These are phyloP conservation scores for Polietes domitor DNA, from an alignment of 2,888 invertebrate genomes.

Conservation along the genomic window DNA sequence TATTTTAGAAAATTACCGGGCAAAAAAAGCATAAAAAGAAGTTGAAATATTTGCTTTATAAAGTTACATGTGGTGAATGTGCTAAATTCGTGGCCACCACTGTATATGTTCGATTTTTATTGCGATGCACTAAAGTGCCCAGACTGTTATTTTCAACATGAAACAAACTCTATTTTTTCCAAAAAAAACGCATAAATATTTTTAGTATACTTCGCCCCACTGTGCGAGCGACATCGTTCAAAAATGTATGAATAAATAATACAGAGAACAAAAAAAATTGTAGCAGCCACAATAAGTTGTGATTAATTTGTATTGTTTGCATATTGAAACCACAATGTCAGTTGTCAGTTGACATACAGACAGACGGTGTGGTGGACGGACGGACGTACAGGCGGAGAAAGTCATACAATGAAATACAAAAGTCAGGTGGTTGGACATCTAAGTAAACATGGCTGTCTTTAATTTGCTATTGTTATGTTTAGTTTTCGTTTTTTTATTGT, in stretches of 20 bases:
- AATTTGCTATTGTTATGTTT: not conserved
- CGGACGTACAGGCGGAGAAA: not conserved
- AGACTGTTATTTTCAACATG: too few species aligned
- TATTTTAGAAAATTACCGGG: too few species aligned
- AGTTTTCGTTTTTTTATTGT: too few species aligned
- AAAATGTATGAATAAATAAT: constrained; percentile 7
- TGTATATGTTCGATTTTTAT: too few species aligned
- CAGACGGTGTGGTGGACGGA: not conserved
- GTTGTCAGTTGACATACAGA: not conserved
- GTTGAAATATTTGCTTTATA: too few species aligned
- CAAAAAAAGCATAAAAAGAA: too few species aligned
- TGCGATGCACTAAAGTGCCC: too few species aligned
- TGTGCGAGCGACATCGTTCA: not conserved
- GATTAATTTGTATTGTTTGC: constrained; percentile 58
- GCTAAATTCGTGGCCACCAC: too few species aligned
- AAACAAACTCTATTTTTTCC: too few species aligned
- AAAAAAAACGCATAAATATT: too few species aligned
- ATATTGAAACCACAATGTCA: constrained; percentile 42
- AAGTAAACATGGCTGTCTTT: not conserved
- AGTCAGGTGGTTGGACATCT: constrained; percentile 25
- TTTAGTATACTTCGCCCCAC: not conserved
- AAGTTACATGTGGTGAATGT: too few species aligned
- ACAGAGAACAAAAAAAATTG: not conserved
- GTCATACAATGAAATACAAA: not conserved
- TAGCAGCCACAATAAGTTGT: constrained; percentile 50